These are phyloP conservation scores for Antedon mediterranea DNA, from an alignment of 53 echinoderm and acorn worm species.

Conservation along the genomic window DNA sequence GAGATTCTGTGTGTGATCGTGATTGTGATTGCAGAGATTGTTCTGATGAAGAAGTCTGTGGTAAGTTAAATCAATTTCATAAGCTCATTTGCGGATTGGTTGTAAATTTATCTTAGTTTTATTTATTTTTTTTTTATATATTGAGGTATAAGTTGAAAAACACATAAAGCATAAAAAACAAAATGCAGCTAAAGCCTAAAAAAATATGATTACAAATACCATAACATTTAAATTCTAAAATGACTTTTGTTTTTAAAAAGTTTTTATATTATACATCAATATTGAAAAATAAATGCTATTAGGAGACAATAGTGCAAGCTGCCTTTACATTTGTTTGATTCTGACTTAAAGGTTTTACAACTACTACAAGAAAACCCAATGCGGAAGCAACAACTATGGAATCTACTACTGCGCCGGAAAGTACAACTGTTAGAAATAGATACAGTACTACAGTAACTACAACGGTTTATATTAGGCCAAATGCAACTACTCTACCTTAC, in stretches of 20 bases:
- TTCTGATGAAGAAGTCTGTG: conserved; percentile 23
- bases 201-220: too few species aligned
- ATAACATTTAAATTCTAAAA: too few species aligned
- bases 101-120: not conserved
- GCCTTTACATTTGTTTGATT: not conserved
- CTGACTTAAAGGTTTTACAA: not conserved
- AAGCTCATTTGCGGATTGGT: too few species aligned
- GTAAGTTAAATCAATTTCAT: too few species aligned
- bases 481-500: not conserved
- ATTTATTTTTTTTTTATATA: not conserved
- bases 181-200: too few species aligned
- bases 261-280: too few species aligned
- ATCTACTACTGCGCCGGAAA: not conserved
- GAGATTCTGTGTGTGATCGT: conserved; percentile 13
- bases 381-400: not conserved
- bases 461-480: not conserved
- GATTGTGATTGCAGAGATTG: conserved; percentile 25
- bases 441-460: not conserved
- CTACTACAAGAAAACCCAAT: not conserved
- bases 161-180: too few species aligned
- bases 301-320: too few species aligned
- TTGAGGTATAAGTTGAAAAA: too few species aligned
- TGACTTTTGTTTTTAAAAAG: too few species aligned
- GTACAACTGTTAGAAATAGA: not conserved
- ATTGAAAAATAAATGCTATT: too few species aligned